Conservation (phyloP, 2,797 vertebrate species). For the Eupleurogrammus muticus region DNA sequence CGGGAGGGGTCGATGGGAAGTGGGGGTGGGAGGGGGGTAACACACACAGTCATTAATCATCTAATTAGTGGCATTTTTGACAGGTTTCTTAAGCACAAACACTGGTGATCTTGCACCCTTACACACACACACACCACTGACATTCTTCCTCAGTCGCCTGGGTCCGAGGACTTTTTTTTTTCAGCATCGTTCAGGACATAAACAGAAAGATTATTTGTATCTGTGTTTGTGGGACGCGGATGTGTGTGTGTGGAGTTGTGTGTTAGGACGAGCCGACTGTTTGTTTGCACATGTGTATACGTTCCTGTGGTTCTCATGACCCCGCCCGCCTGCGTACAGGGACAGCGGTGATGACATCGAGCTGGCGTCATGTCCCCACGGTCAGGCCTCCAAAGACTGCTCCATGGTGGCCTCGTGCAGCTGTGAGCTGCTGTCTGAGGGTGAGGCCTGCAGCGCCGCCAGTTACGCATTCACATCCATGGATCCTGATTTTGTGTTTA, state of each 20-base stretch:
- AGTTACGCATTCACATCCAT: constrained; percentile 8
- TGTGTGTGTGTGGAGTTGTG: constrained; percentile 42
- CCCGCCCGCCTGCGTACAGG: constrained; percentile 80
- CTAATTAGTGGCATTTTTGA: constrained; percentile 77
- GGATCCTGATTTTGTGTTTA: constrained; percentile 5
- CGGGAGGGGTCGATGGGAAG: constrained; percentile 22
- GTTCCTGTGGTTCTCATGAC: constrained; percentile 57
- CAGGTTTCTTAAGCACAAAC: constrained; percentile 69
- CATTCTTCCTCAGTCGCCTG: constrained; percentile 57
- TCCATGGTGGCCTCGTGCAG: constrained; percentile 91
- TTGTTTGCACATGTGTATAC: constrained; percentile 58
- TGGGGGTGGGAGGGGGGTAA: constrained; percentile 29
- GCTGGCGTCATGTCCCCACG: constrained; percentile 90
- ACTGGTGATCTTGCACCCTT: constrained; percentile 22
- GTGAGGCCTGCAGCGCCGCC: constrained; percentile 74
- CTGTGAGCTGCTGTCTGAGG: constrained; percentile 93
- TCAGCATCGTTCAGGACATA: constrained; percentile 51
- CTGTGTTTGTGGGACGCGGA: constrained; percentile 55
- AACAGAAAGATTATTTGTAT: constrained; percentile 71
- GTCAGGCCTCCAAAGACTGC: constrained; percentile 85
- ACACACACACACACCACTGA: constrained; percentile 25
- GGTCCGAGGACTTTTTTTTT: constrained; percentile 35
- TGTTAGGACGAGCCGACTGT: constrained; percentile 38
- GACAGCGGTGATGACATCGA: constrained; percentile 96
- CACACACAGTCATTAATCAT: constrained; percentile 75